phyloP scores from a whole-genome alignment of 1,140 invertebrate genomes.

The Hestina assimilis region DNA sequence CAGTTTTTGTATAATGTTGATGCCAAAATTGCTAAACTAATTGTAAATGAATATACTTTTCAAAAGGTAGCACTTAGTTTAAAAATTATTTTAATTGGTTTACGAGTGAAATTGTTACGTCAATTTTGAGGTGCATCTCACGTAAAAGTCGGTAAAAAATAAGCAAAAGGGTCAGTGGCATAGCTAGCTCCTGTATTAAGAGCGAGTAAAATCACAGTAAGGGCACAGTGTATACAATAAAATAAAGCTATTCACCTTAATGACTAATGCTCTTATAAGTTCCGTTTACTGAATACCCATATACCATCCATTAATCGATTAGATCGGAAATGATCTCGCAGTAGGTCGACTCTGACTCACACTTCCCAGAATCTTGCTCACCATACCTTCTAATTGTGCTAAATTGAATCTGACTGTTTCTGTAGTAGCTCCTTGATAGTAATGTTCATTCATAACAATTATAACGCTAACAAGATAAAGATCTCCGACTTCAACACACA shows the following conservation, averaged over 20 bases:
- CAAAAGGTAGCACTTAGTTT: too few species aligned
- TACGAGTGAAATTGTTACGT: too few species aligned
- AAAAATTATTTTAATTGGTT: too few species aligned
- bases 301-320: slow-evolving; percentile 35
- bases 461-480: slow-evolving; percentile 43
- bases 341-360: slow-evolving; percentile 50
- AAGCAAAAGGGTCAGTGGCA: too few species aligned
- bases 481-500: slow-evolving; percentile 28
- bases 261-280: slow-evolving; percentile 30
- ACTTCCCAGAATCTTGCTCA: slow-evolving; percentile 49
- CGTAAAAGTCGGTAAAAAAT: too few species aligned
- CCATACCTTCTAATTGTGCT: slow-evolving; percentile 38
- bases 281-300: slow-evolving; percentile 32
- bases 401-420: slow-evolving; percentile 43
- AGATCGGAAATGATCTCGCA: slow-evolving; percentile 49
- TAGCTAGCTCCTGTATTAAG: too few species aligned
- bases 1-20: too few species aligned
- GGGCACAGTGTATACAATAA: background rate
- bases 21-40: too few species aligned
- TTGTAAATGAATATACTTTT: too few species aligned
- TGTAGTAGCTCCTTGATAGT: slow-evolving; percentile 48
- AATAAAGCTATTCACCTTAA: background rate
- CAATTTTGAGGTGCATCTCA: too few species aligned
- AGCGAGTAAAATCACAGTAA: too few species aligned
- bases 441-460: slow-evolving; percentile 64